Base-by-base conservation (phyloP, 2,113 vertebrate genomes). In the Anarrhichthys ocellatus region DNA sequence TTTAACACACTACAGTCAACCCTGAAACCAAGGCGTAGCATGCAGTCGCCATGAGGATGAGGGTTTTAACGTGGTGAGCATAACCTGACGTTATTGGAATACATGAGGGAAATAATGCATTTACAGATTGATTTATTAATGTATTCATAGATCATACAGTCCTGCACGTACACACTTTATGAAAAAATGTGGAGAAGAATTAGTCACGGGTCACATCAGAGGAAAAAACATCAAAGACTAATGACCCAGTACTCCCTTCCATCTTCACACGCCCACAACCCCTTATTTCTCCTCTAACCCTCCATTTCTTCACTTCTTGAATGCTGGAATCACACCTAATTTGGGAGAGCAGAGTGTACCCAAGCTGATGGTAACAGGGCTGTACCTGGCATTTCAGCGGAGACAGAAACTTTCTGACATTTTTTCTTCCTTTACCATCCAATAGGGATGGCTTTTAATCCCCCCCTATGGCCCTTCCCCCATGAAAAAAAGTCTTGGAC, bases 331-430 rank as follows among this genome's bases (percentile, higher is more conserved):
- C 80, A 86, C 62, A 67, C 61, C 91, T 92, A 89, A 91, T 90
- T 86, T 76, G 58, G 8, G 50, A 80, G 84, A 89, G 84, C 92
- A 93, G 91, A 92, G 94, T 95, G 94, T 95, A 93, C 95, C 91
- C 89, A 27, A 34, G 42, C 13, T 54, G 42, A 18, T 65, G 73
- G 87, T 91, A 94, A 94, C 94, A 91, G 88, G 71, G 88, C 80
- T 88, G 85, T 81, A 90, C 83, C 92, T 91, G 91, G 87, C 87
- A 94, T 38, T 70, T 62, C 91, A 94, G 88, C 71, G 82, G 81
- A 91, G 90, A 80, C 88, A 87, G 74, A 46, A 71, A 50, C 34
- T 93, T 82, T 66, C 42, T 85, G 79, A 86, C 83, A 86, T 92
- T 80, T 61, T 91, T 90, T 82, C 86, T 84, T 82, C 32, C 2